phyloP scores from a whole-genome alignment of 2,888 invertebrate species.

The Muscina levida region DNA sequence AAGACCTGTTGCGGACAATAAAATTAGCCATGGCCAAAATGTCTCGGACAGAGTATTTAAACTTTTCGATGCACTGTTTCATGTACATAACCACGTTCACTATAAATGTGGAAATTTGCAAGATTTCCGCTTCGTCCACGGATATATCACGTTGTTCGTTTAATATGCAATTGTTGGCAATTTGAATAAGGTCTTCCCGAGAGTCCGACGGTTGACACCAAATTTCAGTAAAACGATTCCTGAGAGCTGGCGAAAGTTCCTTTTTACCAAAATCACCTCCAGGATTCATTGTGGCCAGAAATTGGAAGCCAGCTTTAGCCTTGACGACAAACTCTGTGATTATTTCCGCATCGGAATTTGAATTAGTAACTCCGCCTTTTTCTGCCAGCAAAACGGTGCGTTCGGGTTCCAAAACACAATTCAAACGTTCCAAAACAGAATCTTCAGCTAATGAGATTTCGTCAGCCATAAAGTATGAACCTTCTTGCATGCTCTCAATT shows the following conservation, averaged over 20 bases:
- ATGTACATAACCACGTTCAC: slow-evolving; percentile 92
- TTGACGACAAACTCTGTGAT: slow-evolving; percentile 82
- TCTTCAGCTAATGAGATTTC: slow-evolving; percentile 99
- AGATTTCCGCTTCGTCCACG: slow-evolving; percentile 69
- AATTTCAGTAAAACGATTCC: slow-evolving; percentile 99
- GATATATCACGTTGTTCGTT: slow-evolving; percentile 76
- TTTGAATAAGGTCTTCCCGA: slow-evolving; percentile 87
- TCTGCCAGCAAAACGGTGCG: slow-evolving; percentile 94
- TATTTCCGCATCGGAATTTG: slow-evolving; percentile 66
- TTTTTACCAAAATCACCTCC: slow-evolving; percentile 99
- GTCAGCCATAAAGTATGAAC: slow-evolving; percentile 95
- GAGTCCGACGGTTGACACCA: slow-evolving; percentile 93
- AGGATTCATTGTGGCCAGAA: slow-evolving; percentile 99
- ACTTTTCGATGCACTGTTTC: slow-evolving; percentile 86
- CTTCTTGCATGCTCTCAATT: slow-evolving; percentile 92
- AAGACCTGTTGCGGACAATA: slow-evolving; percentile 81
- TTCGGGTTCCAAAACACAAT: slow-evolving; percentile 97
- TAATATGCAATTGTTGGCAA: slow-evolving; percentile 87
- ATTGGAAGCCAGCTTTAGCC: slow-evolving; percentile 89
- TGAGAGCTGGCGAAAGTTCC: slow-evolving; percentile 96
- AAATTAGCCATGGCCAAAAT: slow-evolving; percentile 95
- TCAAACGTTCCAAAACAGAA: slow-evolving; percentile 97
- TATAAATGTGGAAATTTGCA: slow-evolving; percentile 85
- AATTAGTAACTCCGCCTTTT: slow-evolving; percentile 86
- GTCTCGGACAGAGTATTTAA: slow-evolving; percentile 94